Evolutionary conservation across 2,113 vertebrate species (phyloP).

Genomic region (Coptodon rendalli): DNA sequence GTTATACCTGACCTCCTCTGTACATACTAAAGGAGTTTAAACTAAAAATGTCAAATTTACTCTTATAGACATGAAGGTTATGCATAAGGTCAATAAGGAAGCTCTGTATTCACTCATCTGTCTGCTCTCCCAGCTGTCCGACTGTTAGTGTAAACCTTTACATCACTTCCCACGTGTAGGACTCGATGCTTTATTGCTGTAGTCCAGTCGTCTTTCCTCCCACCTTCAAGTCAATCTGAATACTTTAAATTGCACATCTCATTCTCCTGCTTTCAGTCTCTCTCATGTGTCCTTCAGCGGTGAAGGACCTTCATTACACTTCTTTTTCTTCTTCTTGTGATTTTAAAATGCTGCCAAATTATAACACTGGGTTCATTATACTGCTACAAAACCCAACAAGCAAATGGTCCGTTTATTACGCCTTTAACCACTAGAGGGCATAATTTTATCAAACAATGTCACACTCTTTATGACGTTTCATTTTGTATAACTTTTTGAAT

Average conservation of each 20-base stretch:
- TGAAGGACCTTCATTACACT: neutral
- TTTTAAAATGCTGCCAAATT: neutral
- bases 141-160: neutral
- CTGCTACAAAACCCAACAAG: neutral
- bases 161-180: neutral
- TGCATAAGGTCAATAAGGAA: neutral
- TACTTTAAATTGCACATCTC: neutral
- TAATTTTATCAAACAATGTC: neutral
- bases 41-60: neutral
- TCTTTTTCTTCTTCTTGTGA: neutral
- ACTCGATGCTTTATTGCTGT: neutral
- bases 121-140: neutral
- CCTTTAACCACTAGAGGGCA: neutral
- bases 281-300: neutral
- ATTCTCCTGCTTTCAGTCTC: neutral
- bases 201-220: neutral
- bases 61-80: neutral
- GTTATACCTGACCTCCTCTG: neutral
- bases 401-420: neutral
- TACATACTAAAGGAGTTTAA: neutral
- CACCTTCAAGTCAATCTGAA: neutral
- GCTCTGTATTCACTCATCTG: neutral
- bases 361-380: neutral
- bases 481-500: neutral
- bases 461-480: neutral